phyloP scores from a whole-genome alignment of 1,140 invertebrate species.

The Bursaphelenchus mucronatus region DNA sequence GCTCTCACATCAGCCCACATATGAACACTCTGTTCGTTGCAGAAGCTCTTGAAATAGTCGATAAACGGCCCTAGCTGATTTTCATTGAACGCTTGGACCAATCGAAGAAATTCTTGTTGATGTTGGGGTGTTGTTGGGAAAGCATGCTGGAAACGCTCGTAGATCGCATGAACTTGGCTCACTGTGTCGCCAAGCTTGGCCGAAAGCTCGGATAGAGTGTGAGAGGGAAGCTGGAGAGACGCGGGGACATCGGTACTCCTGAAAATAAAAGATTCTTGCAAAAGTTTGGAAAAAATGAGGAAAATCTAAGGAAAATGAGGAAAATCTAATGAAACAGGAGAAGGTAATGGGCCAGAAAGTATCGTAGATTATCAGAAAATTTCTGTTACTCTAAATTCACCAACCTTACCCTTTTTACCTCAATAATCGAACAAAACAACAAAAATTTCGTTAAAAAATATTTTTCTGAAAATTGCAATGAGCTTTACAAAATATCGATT shows the following conservation, averaged over 20 bases:
- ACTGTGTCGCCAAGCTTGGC: constrained; percentile 35
- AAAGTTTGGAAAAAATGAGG: not conserved
- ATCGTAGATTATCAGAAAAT: not conserved
- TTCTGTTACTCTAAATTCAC: constrained; percentile 1
- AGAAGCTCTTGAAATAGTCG: constrained; percentile 57
- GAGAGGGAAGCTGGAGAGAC: constrained; percentile 31
- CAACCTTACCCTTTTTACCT: not conserved
- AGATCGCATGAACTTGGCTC: constrained; percentile 29
- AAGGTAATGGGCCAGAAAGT: no score
- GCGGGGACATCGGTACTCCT: constrained; percentile 40
- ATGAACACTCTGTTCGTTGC: constrained; percentile 50
- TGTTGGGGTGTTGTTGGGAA: no score
- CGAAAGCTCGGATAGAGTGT: constrained; percentile 33
- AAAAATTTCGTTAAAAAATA: no score
- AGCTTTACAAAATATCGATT: no score
- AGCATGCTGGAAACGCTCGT: no score
- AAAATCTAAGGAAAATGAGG: no score
- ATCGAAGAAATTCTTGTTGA: no score
- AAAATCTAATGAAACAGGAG: no score
- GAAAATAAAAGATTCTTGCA: constrained; percentile 16
- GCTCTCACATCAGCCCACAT: constrained; percentile 50
- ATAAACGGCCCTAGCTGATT: constrained; percentile 53
- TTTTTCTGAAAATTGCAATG: no score
- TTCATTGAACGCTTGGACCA: no score
- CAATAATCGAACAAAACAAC: not conserved